Evolutionary conservation across 2,888 invertebrate genomes (phyloP), one percentile per base, ranked within the genome.

Genomic region (Xanthorhoe spadicearia): DNA sequence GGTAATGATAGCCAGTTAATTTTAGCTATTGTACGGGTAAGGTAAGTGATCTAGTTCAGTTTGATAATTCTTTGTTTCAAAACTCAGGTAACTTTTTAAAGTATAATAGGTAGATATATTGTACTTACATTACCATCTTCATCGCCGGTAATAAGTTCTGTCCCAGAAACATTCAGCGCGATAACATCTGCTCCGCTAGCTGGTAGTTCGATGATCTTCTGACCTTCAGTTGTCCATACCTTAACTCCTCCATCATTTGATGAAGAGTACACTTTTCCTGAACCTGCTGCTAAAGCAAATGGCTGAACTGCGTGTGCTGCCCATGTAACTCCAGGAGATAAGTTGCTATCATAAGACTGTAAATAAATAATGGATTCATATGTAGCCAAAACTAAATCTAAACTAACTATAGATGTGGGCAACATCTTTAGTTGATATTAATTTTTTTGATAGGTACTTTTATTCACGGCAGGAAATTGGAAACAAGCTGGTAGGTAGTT

Each of bases 171-270:
- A 15, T 79, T 81, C 54, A 93, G 72, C 18, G 83, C 74, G 3
- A 82, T 85, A 35, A 93, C 77, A 54, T 94, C 93, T 4, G 84
- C 88, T 0, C 90, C 94, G 6, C 90, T 84, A 8, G 92, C 76
- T 1, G 83, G 80, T 23, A 91, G 72, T 61, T 92, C 89, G 1
- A 79, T 65, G 15, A 89, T 69, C 75, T 88, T 90, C 28, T 87
- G 81, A 13, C 93, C 92, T 17, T 82, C 73, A 2, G 74, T 67
- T 17, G 92, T 87, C 94, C 95, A 96, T 1, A 94, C 88, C 76
- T 93, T 94, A 19, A 95, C 90, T 5, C 94, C 94, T 2, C 94
- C 94, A 74, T 96, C 96, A 69, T 95, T 95, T 2, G 95, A 95
- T 49, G 94, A 92, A 0, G 95, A 94, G 81, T 94, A 96, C 7